phyloP scores from a whole-genome alignment of 2,113 vertebrate species.

The Oostethus manadensis region DNA sequence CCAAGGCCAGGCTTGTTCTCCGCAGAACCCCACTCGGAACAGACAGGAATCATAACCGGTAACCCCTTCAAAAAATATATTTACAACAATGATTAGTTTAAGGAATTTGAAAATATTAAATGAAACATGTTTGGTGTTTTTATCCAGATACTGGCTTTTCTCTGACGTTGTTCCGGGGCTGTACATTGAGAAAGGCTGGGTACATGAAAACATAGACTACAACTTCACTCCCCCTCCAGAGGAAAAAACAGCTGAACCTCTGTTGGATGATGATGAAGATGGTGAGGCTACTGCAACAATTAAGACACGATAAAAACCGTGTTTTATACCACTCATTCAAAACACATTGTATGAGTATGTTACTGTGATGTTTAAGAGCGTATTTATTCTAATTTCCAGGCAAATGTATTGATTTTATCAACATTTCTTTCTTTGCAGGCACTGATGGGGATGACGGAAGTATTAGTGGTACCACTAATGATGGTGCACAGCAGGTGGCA shows the following conservation, averaged over 20 bases:
- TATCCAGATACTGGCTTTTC: slow-evolving; percentile 92
- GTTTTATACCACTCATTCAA: not conserved
- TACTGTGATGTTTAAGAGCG: not conserved
- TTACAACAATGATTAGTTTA: not conserved
- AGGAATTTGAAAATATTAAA: not conserved
- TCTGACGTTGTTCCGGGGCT: slow-evolving; percentile 93
- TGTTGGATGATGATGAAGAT: slow-evolving; percentile 62
- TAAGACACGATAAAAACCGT: slow-evolving; percentile 38
- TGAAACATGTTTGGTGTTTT: not conserved
- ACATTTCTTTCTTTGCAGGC: slow-evolving; percentile 32
- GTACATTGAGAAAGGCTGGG: slow-evolving; percentile 97
- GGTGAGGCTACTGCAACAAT: slow-evolving; percentile 15
- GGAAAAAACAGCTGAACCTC: slow-evolving; percentile 65
- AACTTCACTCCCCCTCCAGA: slow-evolving; percentile 77
- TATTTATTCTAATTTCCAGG: not conserved
- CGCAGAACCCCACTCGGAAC: slow-evolving; percentile 86
- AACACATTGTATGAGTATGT: not conserved
- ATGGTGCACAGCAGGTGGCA: slow-evolving; percentile 65
- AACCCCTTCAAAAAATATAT: not conserved
- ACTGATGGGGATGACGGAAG: slow-evolving; percentile 71
- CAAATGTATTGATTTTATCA: not conserved
- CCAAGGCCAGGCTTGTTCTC: slow-evolving; percentile 85
- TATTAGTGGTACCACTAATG: slow-evolving; percentile 59
- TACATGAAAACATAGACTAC: slow-evolving; percentile 89
- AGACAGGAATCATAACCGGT: slow-evolving; percentile 94